A percentile compares a stretch with the other conserved stretches of the same genome.
These are phyloP conservation scores for Sweltsa coloradensis DNA, from an alignment of 1,140 invertebrate species.

Conservation along the genomic window DNA sequence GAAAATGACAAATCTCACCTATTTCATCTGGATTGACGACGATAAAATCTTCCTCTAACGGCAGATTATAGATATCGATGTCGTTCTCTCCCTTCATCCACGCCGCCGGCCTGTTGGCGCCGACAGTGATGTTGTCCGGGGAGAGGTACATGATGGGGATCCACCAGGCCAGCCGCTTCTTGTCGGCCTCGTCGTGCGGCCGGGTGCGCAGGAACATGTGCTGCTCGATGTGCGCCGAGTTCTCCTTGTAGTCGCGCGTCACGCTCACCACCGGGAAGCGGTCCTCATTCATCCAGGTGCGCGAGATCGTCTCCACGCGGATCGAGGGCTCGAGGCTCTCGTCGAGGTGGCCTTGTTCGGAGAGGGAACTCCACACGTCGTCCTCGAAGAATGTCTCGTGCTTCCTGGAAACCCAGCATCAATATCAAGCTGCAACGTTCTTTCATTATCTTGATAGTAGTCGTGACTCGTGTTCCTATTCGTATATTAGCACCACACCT, in stretches of 20 bases:
- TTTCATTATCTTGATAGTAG: too few relatives aligned
- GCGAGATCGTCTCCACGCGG: slow-evolving; percentile 47
- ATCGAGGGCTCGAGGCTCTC: slow-evolving; percentile 39
- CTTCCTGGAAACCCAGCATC: too few relatives aligned
- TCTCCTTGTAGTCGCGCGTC: slow-evolving; percentile 49
- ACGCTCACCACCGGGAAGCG: slow-evolving; percentile 67
- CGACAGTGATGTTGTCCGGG: slow-evolving; percentile 40
- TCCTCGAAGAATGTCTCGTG: slow-evolving; percentile 63
- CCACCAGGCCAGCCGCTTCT: slow-evolving; percentile 52
- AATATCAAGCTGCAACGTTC: too few relatives aligned
- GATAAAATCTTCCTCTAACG: slow-evolving; percentile 43
- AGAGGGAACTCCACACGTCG: slow-evolving; percentile 68
- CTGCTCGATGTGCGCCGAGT: slow-evolving; percentile 44
- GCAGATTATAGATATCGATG: slow-evolving; percentile 31
- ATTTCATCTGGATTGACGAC: slow-evolving; percentile 72
- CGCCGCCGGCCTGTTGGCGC: slow-evolving; percentile 32
- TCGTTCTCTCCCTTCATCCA: slow-evolving; percentile 47
- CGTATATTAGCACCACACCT: too few relatives aligned
- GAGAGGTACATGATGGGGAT: slow-evolving; percentile 47
- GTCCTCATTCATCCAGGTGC: slow-evolving; percentile 71
- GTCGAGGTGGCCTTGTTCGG: slow-evolving; percentile 46
- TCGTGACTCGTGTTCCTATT: too few relatives aligned
- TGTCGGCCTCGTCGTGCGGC: slow-evolving; percentile 47
- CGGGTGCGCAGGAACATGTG: slow-evolving; percentile 54
- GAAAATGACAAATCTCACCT: slow-evolving; percentile 32